Conservation (phyloP, 2,113 vertebrate genomes). For the Anoplopoma fimbria region DNA sequence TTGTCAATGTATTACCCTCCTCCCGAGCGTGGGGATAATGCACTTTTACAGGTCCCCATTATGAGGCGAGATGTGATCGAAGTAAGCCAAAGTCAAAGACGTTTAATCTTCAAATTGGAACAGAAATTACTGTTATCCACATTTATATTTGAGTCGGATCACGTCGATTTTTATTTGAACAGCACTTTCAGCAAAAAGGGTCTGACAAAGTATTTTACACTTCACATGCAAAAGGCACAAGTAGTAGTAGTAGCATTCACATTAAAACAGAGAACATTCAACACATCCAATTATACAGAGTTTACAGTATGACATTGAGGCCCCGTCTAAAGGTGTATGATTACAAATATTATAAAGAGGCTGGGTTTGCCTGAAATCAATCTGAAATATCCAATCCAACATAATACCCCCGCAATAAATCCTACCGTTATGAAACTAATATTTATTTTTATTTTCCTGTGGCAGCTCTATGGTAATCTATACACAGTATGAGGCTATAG, state of each 20-base stretch:
- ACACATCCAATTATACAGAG: conserved; percentile 6
- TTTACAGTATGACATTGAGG: neutral
- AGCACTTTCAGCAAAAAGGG: conserved; percentile 32
- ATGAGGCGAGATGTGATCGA: conserved; percentile 48
- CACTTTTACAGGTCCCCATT: conserved; percentile 54
- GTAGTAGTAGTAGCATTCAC: neutral
- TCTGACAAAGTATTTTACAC: conserved; percentile 27
- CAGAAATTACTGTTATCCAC: conserved; percentile 26
- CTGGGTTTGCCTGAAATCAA: conserved; percentile 6
- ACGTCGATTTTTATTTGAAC: conserved; percentile 40
- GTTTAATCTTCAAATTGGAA: conserved; percentile 45
- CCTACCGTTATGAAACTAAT: neutral
- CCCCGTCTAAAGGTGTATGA: conserved; percentile 4
- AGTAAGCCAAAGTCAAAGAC: conserved; percentile 44
- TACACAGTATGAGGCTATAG: neutral
- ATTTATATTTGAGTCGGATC: conserved; percentile 30
- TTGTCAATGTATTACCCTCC: conserved; percentile 66
- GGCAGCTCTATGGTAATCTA: neutral
- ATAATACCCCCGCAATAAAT: neutral
- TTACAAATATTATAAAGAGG: neutral
- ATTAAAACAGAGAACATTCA: conserved; percentile 13
- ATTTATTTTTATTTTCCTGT: neutral
- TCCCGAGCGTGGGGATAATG: conserved; percentile 44
- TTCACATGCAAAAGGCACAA: conserved; percentile 17
- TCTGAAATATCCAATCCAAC: conserved; percentile 6